Conservation (phyloP, 2,797 vertebrate species). For the Meda fulgida region DNA sequence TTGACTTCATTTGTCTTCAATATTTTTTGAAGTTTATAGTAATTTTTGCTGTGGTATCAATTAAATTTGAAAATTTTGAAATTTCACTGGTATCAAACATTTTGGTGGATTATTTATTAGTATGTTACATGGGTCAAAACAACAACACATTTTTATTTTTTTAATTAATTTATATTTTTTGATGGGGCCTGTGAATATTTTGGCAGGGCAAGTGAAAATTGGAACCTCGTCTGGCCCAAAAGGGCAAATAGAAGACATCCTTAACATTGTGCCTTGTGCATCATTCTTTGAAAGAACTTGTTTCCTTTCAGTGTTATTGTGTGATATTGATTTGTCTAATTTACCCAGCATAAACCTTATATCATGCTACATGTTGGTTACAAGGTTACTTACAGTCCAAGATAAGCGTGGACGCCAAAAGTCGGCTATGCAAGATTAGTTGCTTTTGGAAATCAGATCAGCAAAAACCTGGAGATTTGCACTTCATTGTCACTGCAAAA, state of each 20-base stretch:
- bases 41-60: not conserved
- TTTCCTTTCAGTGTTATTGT: not conserved
- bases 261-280: not conserved
- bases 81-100: not conserved
- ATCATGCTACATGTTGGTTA: not conserved
- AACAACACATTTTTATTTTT: too few species aligned
- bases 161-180: not conserved
- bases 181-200: not conserved
- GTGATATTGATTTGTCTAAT: not conserved
- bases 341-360: not conserved
- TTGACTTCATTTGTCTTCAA: not conserved
- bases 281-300: not conserved
- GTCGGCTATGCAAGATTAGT: not conserved
- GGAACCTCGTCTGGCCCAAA: not conserved
- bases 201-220: not conserved
- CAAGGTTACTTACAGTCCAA: not conserved
- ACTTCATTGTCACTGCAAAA: not conserved
- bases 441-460: slow-evolving; percentile 24
- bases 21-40: too few species aligned
- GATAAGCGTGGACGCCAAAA: not conserved
- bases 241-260: not conserved
- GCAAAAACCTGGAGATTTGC: not conserved
- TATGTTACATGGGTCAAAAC: not conserved
- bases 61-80: not conserved
- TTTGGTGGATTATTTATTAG: not conserved